These are phyloP conservation scores for Metacarcinus magister DNA, from an alignment of 2,888 invertebrate species.

Conservation along the genomic window DNA sequence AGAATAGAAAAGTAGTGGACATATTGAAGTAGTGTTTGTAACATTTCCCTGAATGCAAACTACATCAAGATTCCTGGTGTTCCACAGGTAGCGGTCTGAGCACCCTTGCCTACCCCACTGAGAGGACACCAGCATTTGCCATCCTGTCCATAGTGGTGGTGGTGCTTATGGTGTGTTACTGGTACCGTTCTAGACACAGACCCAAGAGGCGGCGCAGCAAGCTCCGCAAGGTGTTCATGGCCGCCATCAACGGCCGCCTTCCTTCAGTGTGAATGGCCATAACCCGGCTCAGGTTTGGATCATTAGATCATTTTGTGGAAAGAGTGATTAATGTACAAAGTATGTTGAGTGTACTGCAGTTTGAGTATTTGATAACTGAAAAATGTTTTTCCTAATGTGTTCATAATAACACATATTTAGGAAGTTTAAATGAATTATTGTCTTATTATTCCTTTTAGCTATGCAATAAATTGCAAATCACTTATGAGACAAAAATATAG, in stretches of 20 bases:
- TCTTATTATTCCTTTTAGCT: neutral
- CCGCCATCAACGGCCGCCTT: slow-evolving; percentile 80
- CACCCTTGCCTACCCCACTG: slow-evolving; percentile 57
- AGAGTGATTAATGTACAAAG: neutral
- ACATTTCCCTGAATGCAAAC: neutral
- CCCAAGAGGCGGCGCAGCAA: slow-evolving; percentile 81
- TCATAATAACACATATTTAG: neutral
- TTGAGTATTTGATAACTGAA: neutral
- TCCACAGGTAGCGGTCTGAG: neutral
- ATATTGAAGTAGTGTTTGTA: neutral
- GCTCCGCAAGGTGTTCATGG: slow-evolving; percentile 78
- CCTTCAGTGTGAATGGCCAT: slow-evolving; percentile 72
- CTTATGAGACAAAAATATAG: neutral
- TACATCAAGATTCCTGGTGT: neutral
- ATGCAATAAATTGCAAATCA: neutral
- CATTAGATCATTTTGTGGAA: neutral
- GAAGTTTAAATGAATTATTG: slow-evolving; percentile 8
- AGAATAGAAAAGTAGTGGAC: neutral
- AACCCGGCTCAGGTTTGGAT: slow-evolving; percentile 4
- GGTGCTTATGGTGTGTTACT: slow-evolving; percentile 77
- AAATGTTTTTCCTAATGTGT: neutral
- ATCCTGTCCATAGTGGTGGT: slow-evolving; percentile 69
- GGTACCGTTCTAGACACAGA: slow-evolving; percentile 81
- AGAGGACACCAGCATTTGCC: slow-evolving; percentile 76
- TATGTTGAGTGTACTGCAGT: neutral